Conservation (phyloP, 2,113 vertebrate species). For the Caranx melampygus region DNA sequence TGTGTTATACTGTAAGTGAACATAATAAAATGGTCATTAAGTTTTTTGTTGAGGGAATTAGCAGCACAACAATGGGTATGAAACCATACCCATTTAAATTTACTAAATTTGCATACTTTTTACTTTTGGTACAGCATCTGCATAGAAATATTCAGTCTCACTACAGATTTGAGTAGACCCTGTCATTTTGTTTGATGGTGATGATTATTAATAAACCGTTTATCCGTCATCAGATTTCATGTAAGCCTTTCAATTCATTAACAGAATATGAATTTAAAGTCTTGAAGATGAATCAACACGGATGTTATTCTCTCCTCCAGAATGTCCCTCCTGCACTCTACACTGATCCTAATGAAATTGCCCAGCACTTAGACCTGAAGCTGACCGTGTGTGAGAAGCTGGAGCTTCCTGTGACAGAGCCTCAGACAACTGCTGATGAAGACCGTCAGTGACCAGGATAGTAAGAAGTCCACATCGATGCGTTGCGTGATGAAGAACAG, state of each 20-base stretch:
- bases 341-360: conserved; percentile 97
- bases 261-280: not conserved
- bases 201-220: not conserved
- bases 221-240: too few species aligned
- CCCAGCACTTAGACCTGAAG: conserved; percentile 91
- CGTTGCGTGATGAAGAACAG: conserved; percentile 18
- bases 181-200: too few species aligned
- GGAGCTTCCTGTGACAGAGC: conserved; percentile 84
- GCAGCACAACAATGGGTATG: too few species aligned
- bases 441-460: conserved; percentile 11
- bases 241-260: too few species aligned
- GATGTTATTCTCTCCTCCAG: conserved; percentile 67
- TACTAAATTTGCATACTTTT: too few species aligned
- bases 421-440: conserved; percentile 28
- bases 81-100: too few species aligned
- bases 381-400: conserved; percentile 92
- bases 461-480: not conserved
- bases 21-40: too few species aligned
- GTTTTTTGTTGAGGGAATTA: too few species aligned
- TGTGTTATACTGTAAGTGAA: too few species aligned
- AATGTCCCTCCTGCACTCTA: conserved; percentile 89
- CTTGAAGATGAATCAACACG: not conserved
- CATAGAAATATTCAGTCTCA: not conserved
- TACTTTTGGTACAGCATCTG: not conserved
- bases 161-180: too few species aligned